These are phyloP conservation scores for Melieria crassipennis DNA, from an alignment of 2,888 invertebrate genomes.

Conservation along the genomic window DNA sequence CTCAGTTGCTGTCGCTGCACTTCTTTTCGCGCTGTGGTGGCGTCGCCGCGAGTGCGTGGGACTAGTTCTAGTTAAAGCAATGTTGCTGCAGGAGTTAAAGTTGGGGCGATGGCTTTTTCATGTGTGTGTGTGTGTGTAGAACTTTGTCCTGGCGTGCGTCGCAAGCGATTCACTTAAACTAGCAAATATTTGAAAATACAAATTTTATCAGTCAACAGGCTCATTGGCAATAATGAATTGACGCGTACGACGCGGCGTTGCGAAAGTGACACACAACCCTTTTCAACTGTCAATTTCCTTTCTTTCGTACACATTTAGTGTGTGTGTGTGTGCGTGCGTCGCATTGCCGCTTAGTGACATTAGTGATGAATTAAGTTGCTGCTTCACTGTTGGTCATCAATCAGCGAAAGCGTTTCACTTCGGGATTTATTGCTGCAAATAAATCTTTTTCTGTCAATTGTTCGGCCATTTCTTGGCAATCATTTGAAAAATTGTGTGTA, in stretches of 20 bases:
- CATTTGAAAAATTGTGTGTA: conserved; percentile 3
- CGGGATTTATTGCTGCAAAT: conserved; percentile 37
- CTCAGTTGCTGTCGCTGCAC: neutral
- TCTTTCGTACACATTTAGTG: no score
- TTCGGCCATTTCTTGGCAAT: neutral
- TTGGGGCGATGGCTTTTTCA: no score
- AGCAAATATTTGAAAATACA: no score
- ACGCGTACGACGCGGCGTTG: no score
- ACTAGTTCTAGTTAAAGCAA: no score
- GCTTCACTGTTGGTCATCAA: conserved; percentile 28
- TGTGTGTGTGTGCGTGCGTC: no score
- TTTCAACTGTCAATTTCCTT: no score
- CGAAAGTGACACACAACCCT: no score
- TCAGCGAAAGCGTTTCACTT: conserved; percentile 32
- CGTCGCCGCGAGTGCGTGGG: neutral
- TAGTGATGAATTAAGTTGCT: conserved; percentile 29
- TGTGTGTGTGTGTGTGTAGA: conserved; percentile 16
- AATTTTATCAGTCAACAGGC: no score
- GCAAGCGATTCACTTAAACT: no score
- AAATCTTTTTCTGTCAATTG: conserved; percentile 36
- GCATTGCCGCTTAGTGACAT: neutral
- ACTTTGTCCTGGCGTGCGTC: conserved; percentile 7
- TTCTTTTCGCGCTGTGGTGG: neutral
- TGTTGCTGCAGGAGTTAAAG: no score
- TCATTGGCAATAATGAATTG: no score